Percentiles rank a stretch among this genome's conserved stretches.
Conservation (phyloP, 1,140 invertebrate species). For the Bathynomus jamesi region DNA sequence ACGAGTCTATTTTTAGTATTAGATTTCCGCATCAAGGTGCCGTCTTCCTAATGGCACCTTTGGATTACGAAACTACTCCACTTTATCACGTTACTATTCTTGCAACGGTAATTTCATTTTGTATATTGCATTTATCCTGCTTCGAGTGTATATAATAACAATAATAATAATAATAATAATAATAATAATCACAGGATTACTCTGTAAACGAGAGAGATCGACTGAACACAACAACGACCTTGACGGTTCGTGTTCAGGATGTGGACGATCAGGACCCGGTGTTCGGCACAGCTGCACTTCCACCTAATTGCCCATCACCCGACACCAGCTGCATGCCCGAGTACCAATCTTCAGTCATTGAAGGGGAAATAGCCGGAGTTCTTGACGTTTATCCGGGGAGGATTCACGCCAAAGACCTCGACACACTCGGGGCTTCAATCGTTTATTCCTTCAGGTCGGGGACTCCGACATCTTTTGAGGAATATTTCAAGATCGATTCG, state of each 20-base stretch:
- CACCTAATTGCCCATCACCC: not conserved
- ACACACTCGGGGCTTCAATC: conserved; percentile 71
- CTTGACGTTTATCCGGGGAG: conserved; percentile 8
- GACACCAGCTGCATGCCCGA: not conserved
- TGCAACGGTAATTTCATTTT: conserved; percentile 81
- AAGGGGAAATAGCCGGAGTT: conserved; percentile 3
- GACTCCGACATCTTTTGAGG: conserved; percentile 60
- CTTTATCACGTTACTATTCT: conserved; percentile 80
- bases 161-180: conserved; percentile 27
- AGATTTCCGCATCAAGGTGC: conserved; percentile 81
- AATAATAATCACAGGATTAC: conserved; percentile 58
- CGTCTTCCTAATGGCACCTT: conserved; percentile 74
- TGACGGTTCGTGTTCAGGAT: conserved; percentile 76
- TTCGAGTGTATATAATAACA: not conserved
- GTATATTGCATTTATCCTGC: too few species aligned
- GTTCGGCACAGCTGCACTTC: not conserved
- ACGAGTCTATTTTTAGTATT: conserved; percentile 68
- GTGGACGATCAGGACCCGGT: conserved; percentile 80
- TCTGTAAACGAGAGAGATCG: conserved; percentile 63
- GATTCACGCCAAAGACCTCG: conserved; percentile 42
- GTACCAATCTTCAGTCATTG: conserved; percentile 1
- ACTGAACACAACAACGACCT: conserved; percentile 69
- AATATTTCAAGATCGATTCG: conserved; percentile 75
- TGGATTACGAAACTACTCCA: conserved; percentile 83
- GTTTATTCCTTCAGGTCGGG: conserved; percentile 73